A percentile compares a stretch with the other conserved stretches of the same genome.
These are phyloP conservation scores for Ondatra zibethicus DNA, from an alignment of 2,113 vertebrate species.

Conservation along the genomic window DNA sequence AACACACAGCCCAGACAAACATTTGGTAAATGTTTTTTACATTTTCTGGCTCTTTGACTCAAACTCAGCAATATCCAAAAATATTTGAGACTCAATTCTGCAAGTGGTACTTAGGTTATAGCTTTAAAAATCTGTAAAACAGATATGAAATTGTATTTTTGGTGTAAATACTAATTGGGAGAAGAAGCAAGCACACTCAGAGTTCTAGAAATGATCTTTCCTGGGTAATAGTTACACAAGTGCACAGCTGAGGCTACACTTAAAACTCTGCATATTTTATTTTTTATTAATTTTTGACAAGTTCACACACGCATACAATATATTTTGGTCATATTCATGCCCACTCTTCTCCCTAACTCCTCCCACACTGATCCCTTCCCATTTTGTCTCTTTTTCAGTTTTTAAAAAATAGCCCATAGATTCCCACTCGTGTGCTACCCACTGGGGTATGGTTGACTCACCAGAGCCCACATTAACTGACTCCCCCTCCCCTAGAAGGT, in stretches of 20 bases:
- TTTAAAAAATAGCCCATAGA: neutral
- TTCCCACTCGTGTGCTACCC: neutral
- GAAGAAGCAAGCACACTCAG: neutral
- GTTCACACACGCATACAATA: neutral
- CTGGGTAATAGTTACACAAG: neutral
- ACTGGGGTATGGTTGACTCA: neutral
- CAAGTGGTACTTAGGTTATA: neutral
- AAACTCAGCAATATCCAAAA: slow-evolving; percentile 23
- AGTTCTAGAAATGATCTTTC: neutral
- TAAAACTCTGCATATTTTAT: neutral
- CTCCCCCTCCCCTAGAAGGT: neutral
- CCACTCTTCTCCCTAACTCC: neutral
- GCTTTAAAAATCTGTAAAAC: slow-evolving; percentile 12
- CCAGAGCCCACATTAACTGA: neutral
- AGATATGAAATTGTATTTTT: neutral
- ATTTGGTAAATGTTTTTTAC: slow-evolving; percentile 4
- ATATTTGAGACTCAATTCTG: neutral
- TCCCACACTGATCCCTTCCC: neutral
- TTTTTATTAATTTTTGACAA: neutral
- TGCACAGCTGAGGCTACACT: neutral
- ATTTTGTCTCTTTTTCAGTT: neutral
- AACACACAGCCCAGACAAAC: neutral
- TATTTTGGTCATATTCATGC: neutral
- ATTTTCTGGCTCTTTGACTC: slow-evolving; percentile 34
- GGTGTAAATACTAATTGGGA: neutral